Percentiles rank a stretch among this genome's conserved stretches.
Conservation (phyloP, 2,113 vertebrate genomes). For the Sclerurus mexicanus region DNA sequence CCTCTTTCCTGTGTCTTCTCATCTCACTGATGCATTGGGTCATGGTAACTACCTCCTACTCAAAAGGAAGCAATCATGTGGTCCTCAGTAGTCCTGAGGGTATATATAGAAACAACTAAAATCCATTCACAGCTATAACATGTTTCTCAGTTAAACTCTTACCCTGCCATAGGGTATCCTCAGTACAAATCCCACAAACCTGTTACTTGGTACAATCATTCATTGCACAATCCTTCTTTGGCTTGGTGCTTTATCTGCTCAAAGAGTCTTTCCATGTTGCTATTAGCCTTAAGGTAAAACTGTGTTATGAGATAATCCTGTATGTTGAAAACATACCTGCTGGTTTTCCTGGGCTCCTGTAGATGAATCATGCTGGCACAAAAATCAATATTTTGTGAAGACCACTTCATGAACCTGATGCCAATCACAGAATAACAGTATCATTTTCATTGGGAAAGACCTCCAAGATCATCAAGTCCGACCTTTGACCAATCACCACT, state of each 20-base stretch:
- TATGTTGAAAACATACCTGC: fast-evolving
- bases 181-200: background rate
- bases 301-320: background rate
- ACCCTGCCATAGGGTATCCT: background rate
- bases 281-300: background rate
- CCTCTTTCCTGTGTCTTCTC: background rate
- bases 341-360: background rate
- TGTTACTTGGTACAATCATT: background rate
- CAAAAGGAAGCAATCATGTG: background rate
- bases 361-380: background rate
- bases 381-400: background rate
- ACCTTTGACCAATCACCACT: background rate
- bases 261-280: background rate
- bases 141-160: background rate
- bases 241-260: background rate
- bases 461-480: background rate
- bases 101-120: background rate
- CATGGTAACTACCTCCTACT: background rate
- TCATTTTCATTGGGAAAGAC: background rate
- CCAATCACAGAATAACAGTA: background rate
- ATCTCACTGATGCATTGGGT: background rate
- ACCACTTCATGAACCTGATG: background rate
- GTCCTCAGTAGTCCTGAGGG: background rate
- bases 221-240: background rate
- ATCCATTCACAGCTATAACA: background rate